A percentile compares a stretch with the other conserved stretches of the same genome.
Evolutionary conservation across 2,113 vertebrate genomes (phyloP).

Genomic region (Trichomycterus rosablanca): DNA sequence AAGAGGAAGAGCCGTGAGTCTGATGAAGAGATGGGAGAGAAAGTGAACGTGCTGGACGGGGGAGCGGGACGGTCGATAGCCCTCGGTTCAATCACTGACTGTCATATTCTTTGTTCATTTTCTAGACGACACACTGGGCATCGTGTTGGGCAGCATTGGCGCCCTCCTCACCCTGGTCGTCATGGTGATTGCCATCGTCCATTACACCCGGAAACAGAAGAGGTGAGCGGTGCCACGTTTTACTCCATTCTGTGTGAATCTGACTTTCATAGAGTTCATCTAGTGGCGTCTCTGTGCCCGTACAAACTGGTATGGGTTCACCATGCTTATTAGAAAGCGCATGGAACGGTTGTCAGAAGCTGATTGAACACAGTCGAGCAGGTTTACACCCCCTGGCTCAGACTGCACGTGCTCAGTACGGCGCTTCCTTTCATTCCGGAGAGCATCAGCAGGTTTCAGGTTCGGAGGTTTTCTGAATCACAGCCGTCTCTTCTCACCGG

Average conservation of each 20-base stretch:
- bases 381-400: too few relatives aligned
- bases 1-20: constrained; percentile 4
- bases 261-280: too few relatives aligned
- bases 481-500: too few relatives aligned
- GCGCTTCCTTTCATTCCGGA: too few relatives aligned
- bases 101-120: constrained; percentile 4
- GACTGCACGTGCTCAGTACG: too few relatives aligned
- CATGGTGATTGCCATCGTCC: constrained; percentile 38
- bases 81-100: not conserved
- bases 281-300: too few relatives aligned
- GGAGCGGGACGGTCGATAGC: not conserved
- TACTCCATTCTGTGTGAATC: not conserved
- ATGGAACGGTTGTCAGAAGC: too few relatives aligned
- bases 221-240: constrained; percentile 45
- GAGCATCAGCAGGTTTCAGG: too few relatives aligned
- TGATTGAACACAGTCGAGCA: too few relatives aligned
- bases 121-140: constrained; percentile 48
- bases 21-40: constrained; percentile 4
- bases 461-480: too few relatives aligned
- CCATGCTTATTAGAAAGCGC: too few relatives aligned
- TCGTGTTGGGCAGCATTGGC: constrained; percentile 47
- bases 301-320: too few relatives aligned
- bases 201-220: constrained; percentile 46
- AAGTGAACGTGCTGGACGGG: not conserved
- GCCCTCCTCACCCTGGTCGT: constrained; percentile 34